Evolutionary conservation across 2,888 invertebrate species (phyloP).

Genomic region (Caenorhabditis sp.): DNA sequence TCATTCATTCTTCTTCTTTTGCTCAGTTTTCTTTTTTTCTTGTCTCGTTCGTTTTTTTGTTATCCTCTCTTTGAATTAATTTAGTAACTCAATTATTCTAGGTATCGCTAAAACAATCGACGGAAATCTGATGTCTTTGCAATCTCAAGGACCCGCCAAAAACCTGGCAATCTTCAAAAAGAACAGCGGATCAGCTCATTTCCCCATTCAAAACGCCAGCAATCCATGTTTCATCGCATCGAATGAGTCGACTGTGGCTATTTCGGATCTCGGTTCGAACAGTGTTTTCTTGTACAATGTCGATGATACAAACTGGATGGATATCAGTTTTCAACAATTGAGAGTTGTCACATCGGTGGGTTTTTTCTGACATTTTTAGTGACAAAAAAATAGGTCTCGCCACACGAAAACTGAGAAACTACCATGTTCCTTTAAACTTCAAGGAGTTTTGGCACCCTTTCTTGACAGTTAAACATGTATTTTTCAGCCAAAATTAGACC

Average conservation of each 20-base stretch:
- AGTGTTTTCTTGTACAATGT: constrained; percentile 15
- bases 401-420: too few relatives aligned
- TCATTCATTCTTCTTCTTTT: too few relatives aligned
- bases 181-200: constrained; percentile 8
- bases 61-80: too few relatives aligned
- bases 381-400: too few relatives aligned
- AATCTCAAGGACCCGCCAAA: background rate
- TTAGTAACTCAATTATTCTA: too few relatives aligned
- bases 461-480: too few relatives aligned
- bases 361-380: too few relatives aligned
- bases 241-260: constrained; percentile 14
- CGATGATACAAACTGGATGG: constrained; percentile 15
- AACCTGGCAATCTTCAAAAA: constrained; percentile 16
- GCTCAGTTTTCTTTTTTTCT: too few relatives aligned
- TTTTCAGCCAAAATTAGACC: too few relatives aligned
- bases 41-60: too few relatives aligned
- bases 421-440: too few relatives aligned
- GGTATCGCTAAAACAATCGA: constrained; percentile 17
- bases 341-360: background rate
- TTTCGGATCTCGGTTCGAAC: constrained; percentile 26
- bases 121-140: constrained; percentile 12
- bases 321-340: background rate
- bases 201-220: background rate
- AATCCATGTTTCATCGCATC: constrained; percentile 25
- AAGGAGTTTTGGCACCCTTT: too few relatives aligned